These are phyloP conservation scores for Rhinatrema bivittatum DNA, from an alignment of 2,797 vertebrate species.

Conservation along the genomic window DNA sequence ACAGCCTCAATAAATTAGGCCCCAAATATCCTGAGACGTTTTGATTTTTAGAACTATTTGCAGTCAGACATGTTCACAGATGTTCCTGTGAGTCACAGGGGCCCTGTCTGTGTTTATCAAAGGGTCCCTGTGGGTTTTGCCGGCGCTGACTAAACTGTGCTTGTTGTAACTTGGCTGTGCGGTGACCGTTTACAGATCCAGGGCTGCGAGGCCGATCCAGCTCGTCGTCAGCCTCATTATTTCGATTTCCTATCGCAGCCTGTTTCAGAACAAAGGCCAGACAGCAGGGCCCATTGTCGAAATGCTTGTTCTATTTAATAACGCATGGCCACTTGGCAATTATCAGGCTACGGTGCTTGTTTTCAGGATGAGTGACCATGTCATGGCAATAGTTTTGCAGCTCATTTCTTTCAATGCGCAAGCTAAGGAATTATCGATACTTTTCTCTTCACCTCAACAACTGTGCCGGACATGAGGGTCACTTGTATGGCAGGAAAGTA, in stretches of 20 bases:
- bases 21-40: too few species aligned
- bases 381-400: slow-evolving; percentile 63
- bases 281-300: slow-evolving; percentile 30
- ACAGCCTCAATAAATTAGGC: too few species aligned
- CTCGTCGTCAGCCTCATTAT: slow-evolving; percentile 41
- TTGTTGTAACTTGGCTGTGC: slow-evolving; percentile 5
- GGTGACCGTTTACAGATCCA: slow-evolving; percentile 6
- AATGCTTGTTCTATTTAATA: slow-evolving; percentile 48
- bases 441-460: too few species aligned
- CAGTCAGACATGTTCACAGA: slow-evolving; percentile 15
- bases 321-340: slow-evolving; percentile 56
- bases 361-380: slow-evolving; percentile 70
- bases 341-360: slow-evolving; percentile 52
- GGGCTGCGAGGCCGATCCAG: slow-evolving; percentile 11
- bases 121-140: slow-evolving; percentile 2
- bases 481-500: too few species aligned
- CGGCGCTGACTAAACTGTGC: slow-evolving; percentile 5
- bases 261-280: slow-evolving; percentile 28
- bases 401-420: slow-evolving; percentile 45
- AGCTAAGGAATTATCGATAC: slow-evolving; percentile 23
- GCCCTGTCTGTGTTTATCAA: too few species aligned
- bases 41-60: too few species aligned
- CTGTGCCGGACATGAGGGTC: too few species aligned
- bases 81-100: slow-evolving; percentile 7
- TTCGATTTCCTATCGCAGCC: slow-evolving; percentile 40